Base-by-base conservation (phyloP, 2,888 invertebrate species). In the Argyresthia goedartella region DNA sequence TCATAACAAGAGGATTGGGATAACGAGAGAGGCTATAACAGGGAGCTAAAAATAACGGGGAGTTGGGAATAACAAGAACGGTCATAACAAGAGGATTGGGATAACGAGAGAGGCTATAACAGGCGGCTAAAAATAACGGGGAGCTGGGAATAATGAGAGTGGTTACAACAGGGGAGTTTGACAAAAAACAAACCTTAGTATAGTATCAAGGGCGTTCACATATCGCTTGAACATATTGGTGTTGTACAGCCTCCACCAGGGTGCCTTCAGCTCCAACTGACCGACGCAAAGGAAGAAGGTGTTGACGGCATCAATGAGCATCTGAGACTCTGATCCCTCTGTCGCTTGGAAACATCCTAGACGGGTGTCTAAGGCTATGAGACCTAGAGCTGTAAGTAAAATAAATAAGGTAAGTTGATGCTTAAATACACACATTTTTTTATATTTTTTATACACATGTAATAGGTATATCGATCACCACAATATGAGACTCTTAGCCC, bases 211-310 rank as follows among this genome's bases (percentile, higher is more conserved):
- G 0, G 92, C 90, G 1, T 84, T 76, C 0, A 92, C 89, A 60
- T 91, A 92, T 70, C 81, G 72, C 45, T 73, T 85, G 74, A 91
- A 92, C 63, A 89, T 89, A 0, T 89, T 80, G 0, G 92, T 91
- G 6, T 86, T 88, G 64, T 91, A 90, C 2, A 91, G 59, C 61
- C 89, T 86, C 92, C 92, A 92, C 79, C 91, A 90, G 0, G 92
- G 92, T 6, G 91, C 87, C 55, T 89, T 86, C 11, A 92, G 71
- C 62, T 92, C 92, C 52, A 92, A 67, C 49, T 90, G 79, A 0
- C 90, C 90, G 0, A 92, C 91, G 58, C 90, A 90, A 4, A 90
- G 71, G 65, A 92, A 90, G 66, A 92, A 92, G 0, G 89, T 90
- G 55, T 89, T 89, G 0, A 92, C 90, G 0, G 92, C 91, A 56